These are phyloP conservation scores for Dicyrtoma fusca DNA, from an alignment of 2,888 invertebrate species.

Conservation along the genomic window DNA sequence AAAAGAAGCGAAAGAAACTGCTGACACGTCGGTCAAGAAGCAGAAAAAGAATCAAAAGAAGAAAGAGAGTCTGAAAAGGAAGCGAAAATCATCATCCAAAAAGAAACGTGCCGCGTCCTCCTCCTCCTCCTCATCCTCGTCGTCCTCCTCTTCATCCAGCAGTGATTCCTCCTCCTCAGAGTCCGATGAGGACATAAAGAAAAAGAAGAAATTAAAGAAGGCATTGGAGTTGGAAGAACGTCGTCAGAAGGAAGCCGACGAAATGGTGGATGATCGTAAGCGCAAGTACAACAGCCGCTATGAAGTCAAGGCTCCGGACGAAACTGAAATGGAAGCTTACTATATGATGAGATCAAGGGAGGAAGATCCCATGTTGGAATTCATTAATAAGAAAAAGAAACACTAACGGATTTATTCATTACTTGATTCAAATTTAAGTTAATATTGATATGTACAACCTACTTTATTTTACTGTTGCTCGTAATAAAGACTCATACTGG, in stretches of 20 bases:
- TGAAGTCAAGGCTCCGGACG: conserved; percentile 80
- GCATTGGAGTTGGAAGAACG: conserved; percentile 71
- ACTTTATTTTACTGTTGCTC: too few relatives aligned
- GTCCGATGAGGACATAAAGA: conserved; percentile 56
- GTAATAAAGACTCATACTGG: too few relatives aligned
- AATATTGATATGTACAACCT: too few relatives aligned
- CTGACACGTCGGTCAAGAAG: not conserved
- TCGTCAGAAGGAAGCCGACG: conserved; percentile 67
- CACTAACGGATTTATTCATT: conserved; percentile 34
- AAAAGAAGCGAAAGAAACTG: conserved; percentile 59
- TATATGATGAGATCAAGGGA: conserved; percentile 79
- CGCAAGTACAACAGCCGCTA: conserved; percentile 91
- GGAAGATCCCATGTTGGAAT: conserved; percentile 93
- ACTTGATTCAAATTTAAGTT: too few relatives aligned
- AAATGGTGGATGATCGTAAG: conserved; percentile 82
- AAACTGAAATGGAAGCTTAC: conserved; percentile 92
- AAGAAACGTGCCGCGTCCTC: conserved; percentile 25
- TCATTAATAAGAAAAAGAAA: conserved; percentile 59
- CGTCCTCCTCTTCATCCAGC: conserved; percentile 50
- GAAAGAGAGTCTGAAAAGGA: conserved; percentile 57
- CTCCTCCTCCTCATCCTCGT: conserved; percentile 39
- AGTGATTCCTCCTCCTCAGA: conserved; percentile 47
- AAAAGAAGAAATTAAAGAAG: conserved; percentile 56
- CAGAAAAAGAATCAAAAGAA: conserved; percentile 41
- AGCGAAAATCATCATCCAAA: conserved; percentile 48